Conservation (phyloP, 2,888 invertebrate species). For the Muscina levida region DNA sequence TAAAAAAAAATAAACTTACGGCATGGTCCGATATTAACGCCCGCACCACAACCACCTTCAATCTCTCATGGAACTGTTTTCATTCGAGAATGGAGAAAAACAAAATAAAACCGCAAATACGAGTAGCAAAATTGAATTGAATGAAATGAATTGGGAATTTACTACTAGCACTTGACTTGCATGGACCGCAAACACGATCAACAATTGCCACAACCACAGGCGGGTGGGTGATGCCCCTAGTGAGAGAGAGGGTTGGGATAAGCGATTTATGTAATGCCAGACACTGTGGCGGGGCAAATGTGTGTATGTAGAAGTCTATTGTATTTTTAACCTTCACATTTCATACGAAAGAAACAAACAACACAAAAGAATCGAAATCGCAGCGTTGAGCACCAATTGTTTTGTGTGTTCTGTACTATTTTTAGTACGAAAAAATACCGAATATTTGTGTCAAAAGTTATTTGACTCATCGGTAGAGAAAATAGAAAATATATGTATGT, state of each 20-base stretch:
- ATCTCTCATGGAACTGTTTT: no score
- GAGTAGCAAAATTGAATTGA: conserved; percentile 14
- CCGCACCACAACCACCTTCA: no score
- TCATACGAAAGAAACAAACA: neutral
- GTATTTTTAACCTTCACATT: conserved; percentile 28
- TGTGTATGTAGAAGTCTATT: neutral
- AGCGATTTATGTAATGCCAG: conserved; percentile 52
- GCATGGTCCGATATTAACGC: no score
- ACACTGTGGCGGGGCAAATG: conserved; percentile 47
- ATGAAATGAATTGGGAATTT: conserved; percentile 7
- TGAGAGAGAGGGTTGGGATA: conserved; percentile 44
- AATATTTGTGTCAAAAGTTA: neutral
- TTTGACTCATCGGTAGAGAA: neutral
- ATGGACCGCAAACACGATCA: neutral
- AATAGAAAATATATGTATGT: no score
- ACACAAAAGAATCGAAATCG: neutral
- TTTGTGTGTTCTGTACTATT: no score
- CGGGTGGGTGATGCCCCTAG: conserved; percentile 5
- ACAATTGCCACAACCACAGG: neutral
- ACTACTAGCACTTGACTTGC: neutral
- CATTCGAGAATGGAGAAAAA: no score
- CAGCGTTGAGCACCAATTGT: no score
- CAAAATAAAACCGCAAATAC: neutral
- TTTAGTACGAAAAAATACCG: conserved; percentile 2
- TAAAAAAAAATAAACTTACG: no score